A percentile compares a stretch with the other conserved stretches of the same genome.
phyloP scores from a whole-genome alignment of 2,113 vertebrate genomes.

The Phasianus colchicus region DNA sequence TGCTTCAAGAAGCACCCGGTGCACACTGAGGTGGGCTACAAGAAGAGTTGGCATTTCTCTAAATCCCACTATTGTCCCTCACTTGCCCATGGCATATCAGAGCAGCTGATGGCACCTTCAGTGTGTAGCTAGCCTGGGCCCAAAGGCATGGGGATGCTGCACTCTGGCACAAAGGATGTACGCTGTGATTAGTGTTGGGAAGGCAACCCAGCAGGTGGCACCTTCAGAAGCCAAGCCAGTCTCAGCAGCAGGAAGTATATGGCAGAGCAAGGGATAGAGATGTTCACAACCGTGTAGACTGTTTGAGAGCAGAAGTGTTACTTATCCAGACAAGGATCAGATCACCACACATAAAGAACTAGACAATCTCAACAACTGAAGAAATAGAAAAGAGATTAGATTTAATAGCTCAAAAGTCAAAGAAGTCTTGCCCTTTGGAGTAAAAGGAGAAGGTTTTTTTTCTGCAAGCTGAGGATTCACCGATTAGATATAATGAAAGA shows the following conservation, averaged over 20 bases:
- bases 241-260: neutral
- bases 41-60: neutral
- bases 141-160: neutral
- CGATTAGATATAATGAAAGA: neutral
- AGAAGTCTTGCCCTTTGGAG: neutral
- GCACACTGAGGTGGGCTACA: rapidly evolving
- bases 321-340: neutral
- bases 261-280: neutral
- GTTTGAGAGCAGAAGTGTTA: neutral
- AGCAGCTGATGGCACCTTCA: rapidly evolving
- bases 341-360: neutral
- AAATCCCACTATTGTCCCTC: neutral
- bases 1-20: neutral
- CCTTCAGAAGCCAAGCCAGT: neutral
- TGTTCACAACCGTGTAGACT: too few relatives aligned
- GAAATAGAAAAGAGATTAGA: neutral
- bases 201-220: neutral
- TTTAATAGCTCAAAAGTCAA: neutral
- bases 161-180: neutral
- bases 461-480: neutral
- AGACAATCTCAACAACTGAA: neutral
- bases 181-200: neutral
- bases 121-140: rapidly evolving
- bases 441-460: neutral
- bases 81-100: neutral